phyloP scores from a whole-genome alignment of 2,888 invertebrate genomes.

The Rotaria macrura region DNA sequence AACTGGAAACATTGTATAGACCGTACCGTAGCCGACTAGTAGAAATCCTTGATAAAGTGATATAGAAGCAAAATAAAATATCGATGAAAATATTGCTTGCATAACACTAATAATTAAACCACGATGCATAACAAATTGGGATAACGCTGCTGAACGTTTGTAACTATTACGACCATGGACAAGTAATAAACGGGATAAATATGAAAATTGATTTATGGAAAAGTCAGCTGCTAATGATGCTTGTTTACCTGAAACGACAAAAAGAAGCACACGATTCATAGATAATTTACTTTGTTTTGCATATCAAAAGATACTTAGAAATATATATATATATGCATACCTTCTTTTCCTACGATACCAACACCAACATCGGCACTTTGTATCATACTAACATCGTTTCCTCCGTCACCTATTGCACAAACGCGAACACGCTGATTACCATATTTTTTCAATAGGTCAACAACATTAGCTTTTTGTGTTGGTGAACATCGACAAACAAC shows the following conservation, averaged over 20 bases:
- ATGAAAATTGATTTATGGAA: conserved; percentile 76
- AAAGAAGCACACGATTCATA: no score
- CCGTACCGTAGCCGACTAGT: conserved; percentile 94
- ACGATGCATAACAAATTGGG: conserved; percentile 94
- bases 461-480: conserved; percentile 63
- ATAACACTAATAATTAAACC: conserved; percentile 95
- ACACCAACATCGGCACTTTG: conserved; percentile 56
- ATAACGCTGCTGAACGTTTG: conserved; percentile 87
- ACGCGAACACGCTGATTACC: conserved; percentile 54
- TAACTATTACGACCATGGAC: conserved; percentile 59
- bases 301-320: background rate
- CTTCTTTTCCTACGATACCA: conserved; percentile 67
- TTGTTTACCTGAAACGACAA: conserved; percentile 42
- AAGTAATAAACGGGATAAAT: conserved; percentile 64
- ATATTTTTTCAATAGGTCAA: conserved; percentile 59
- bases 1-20: conserved; percentile 97
- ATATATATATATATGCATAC: no score
- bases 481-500: conserved; percentile 66
- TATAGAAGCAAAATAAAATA: conserved; percentile 95
- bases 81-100: conserved; percentile 95
- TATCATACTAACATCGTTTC: conserved; percentile 65
- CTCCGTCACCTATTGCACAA: conserved; percentile 55
- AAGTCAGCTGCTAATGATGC: conserved; percentile 93
- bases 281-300: no score
- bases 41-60: conserved; percentile 95